Base-by-base conservation (phyloP, 2,113 vertebrate species). In the Seriola dumerili region DNA sequence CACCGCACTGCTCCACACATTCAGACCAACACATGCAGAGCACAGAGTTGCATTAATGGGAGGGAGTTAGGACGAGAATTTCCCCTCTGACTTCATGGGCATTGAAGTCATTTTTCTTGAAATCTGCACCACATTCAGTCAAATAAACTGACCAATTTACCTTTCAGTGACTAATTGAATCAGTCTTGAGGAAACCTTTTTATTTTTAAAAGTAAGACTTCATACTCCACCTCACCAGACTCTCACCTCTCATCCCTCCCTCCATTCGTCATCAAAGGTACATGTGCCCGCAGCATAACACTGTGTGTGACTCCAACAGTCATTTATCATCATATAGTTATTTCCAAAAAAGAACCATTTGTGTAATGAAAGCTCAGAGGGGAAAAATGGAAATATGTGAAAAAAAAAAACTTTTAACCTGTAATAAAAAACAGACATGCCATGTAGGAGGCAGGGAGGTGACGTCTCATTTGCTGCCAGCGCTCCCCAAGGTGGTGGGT, bases 361-460 rank as follows among this genome's bases (percentile, higher is more conserved):
- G 81, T 87, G 79, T 80, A 84, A 91, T 90, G 87, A 92, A 95
- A 94, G 90, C 12, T 32, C 73, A 55, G 57, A 76, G 42, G 4
- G 55, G 73, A 61, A 73, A 84, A 90, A 71, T 14, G 1, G 29
- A 44, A 78, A 74, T 81, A 90, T 71, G 29, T 14, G 23, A 7
- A 13, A 25, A 25, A 65, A 38, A 46, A 34, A 82, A 78, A 40
- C 2, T 50, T 86, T 91, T 90, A 90, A 94, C 83, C 85, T 94
- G 80, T 95, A 96, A 95, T 91, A 94, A 92, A 92, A 95, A 96
- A 88, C 93, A 95, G 87, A 94, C 85, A 88, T 94, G 92, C 93
- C 93, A 93, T 89, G 81, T 92, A 86, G 89, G 76, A 88, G 90
- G 81, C 73, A 54, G 71, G 66, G 80, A 92, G 92, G 84, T 80